Conservation (phyloP, 2,113 vertebrate genomes). For the Coptodon bakossiorum region DNA sequence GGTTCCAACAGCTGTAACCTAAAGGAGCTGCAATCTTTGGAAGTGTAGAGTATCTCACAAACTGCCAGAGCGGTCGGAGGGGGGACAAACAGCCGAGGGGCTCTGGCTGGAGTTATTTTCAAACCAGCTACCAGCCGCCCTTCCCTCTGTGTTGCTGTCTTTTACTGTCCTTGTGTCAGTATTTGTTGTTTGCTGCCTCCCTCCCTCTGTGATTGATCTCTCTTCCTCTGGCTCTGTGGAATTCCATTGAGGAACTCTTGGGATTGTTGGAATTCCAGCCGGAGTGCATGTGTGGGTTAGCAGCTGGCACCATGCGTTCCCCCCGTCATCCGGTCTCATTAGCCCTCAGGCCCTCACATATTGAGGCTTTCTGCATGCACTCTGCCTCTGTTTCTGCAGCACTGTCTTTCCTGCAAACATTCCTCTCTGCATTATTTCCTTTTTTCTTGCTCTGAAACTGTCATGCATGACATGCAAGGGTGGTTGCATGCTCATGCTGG, state of each 20-base stretch:
- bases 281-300: slow-evolving; percentile 36
- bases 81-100: slow-evolving; percentile 4
- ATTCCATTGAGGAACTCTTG: slow-evolving; percentile 67
- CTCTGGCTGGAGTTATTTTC: slow-evolving; percentile 53
- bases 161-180: not conserved
- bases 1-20: slow-evolving; percentile 34
- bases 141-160: not conserved
- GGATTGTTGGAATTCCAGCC: slow-evolving; percentile 68
- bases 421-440: not conserved
- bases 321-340: slow-evolving; percentile 6
- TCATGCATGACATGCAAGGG: not conserved
- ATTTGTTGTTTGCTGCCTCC: not conserved
- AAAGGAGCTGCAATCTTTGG: slow-evolving; percentile 55
- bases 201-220: slow-evolving; percentile 39
- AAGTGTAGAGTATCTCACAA: slow-evolving; percentile 48
- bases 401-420: not conserved
- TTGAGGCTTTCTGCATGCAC: not conserved
- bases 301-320: not conserved
- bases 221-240: slow-evolving; percentile 56
- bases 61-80: slow-evolving; percentile 38
- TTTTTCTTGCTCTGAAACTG: not conserved
- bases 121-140: slow-evolving; percentile 6
- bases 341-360: not conserved
- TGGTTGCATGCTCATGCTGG: not conserved
- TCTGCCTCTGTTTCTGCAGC: not conserved